These are phyloP conservation scores for Takifugu flavidus DNA, from an alignment of 2,113 vertebrate genomes.

Conservation along the genomic window DNA sequence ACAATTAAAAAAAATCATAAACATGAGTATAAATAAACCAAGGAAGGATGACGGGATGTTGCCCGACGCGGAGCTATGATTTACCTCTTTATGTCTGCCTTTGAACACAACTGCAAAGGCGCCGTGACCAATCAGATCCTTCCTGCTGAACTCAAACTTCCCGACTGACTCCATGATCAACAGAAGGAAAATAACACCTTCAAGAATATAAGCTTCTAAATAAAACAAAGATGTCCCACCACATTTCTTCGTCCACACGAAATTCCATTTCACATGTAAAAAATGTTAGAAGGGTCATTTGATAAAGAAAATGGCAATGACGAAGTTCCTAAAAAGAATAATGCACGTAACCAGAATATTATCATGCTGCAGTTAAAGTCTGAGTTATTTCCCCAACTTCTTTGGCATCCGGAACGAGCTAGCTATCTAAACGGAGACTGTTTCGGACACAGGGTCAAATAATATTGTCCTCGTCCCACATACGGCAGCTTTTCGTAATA, in stretches of 20 bases:
- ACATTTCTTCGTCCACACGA: slow-evolving; percentile 47
- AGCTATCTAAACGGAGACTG: neutral
- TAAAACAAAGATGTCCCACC: slow-evolving; percentile 29
- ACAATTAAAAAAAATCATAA: slow-evolving; percentile 7
- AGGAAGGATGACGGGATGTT: neutral
- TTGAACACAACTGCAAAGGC: slow-evolving; percentile 97
- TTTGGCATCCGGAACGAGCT: no score
- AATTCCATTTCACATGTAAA: slow-evolving; percentile 68
- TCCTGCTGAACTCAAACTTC: slow-evolving; percentile 96
- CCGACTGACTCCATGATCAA: slow-evolving; percentile 95
- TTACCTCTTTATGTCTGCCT: slow-evolving; percentile 93
- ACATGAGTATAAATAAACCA: neutral
- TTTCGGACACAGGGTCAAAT: slow-evolving; percentile 20
- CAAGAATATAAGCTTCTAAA: slow-evolving; percentile 14
- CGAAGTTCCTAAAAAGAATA: slow-evolving; percentile 18
- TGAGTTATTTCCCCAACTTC: neutral
- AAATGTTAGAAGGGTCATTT: slow-evolving; percentile 23
- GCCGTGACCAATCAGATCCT: slow-evolving; percentile 96
- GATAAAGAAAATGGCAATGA: slow-evolving; percentile 28
- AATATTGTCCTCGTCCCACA: slow-evolving; percentile 35
- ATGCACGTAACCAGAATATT: neutral
- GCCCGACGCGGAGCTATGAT: slow-evolving; percentile 56
- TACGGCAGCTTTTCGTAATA: slow-evolving; percentile 32
- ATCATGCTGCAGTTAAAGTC: neutral
- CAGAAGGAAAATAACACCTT: slow-evolving; percentile 85